Percentiles rank a stretch among this genome's conserved stretches.
Conservation (phyloP, 2,888 invertebrate species). For the Stictocephala bisonia region DNA sequence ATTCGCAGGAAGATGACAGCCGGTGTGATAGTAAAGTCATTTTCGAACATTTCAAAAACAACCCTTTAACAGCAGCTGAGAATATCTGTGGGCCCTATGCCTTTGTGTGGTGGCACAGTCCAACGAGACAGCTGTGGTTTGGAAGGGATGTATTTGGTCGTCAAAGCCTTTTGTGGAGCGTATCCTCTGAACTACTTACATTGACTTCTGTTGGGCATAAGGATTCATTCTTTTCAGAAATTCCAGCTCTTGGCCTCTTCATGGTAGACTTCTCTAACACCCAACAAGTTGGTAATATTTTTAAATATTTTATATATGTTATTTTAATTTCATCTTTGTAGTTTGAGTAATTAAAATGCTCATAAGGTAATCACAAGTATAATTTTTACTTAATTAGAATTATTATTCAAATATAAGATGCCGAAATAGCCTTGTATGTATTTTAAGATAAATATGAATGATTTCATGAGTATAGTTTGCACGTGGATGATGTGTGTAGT, state of each 20-base stretch:
- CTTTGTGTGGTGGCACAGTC: constrained; percentile 76
- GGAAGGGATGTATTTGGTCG: constrained; percentile 88
- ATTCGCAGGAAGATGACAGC: constrained; percentile 42
- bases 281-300: constrained; percentile 30
- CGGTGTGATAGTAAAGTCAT: constrained; percentile 70
- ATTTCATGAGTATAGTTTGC: no score
- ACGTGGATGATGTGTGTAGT: no score
- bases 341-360: no score
- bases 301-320: neutral
- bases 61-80: constrained; percentile 63
- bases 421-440: no score
- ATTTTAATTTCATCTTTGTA: no score
- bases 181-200: constrained; percentile 40
- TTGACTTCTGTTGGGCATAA: constrained; percentile 61
- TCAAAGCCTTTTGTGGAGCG: constrained; percentile 77
- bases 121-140: constrained; percentile 75
- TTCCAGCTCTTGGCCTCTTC: constrained; percentile 60
- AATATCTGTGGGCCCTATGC: constrained; percentile 85
- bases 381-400: no score
- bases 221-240: constrained; percentile 55
- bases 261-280: constrained; percentile 48
- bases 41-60: constrained; percentile 58
- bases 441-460: no score
- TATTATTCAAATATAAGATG: no score
- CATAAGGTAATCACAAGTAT: no score